Conservation (phyloP, 2,888 invertebrate genomes). For the Hemaris fuciformis region DNA sequence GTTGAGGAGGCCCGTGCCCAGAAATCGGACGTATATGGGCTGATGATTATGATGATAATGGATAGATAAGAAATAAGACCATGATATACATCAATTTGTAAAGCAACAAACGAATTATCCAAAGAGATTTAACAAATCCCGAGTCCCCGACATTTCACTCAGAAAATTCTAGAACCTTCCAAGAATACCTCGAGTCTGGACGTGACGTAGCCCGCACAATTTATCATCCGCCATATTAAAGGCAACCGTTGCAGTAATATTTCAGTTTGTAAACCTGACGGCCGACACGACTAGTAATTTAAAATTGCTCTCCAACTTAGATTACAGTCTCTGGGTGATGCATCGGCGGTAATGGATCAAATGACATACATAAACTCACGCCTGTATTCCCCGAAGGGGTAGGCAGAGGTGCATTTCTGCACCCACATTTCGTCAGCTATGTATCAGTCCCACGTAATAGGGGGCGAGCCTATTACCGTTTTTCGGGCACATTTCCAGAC, state of each 20-base stretch:
- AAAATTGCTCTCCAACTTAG: neutral
- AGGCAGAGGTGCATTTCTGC: too few species aligned
- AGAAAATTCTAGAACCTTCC: neutral
- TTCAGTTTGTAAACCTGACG: conserved; percentile 3
- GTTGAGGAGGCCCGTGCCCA: too few species aligned
- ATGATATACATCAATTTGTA: neutral
- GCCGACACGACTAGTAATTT: neutral
- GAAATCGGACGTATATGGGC: too few species aligned
- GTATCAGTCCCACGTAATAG: too few species aligned
- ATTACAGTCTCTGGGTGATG: neutral
- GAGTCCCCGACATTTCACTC: neutral
- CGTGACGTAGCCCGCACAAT: neutral
- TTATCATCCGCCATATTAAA: conserved; percentile 1
- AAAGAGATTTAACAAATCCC: neutral
- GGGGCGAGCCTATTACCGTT: too few species aligned
- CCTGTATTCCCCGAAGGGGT: too few species aligned
- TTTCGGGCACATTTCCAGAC: too few species aligned
- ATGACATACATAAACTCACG: too few species aligned
- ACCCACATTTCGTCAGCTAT: too few species aligned
- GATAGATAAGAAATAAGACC: neutral
- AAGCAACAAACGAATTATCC: neutral
- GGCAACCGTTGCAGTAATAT: neutral
- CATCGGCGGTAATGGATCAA: neutral
- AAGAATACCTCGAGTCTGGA: neutral
- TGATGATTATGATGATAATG: too few species aligned